A percentile compares a stretch with the other conserved stretches of the same genome.
Evolutionary conservation across 2,797 vertebrate species (phyloP).

Genomic region (Sebastiscus tertius): DNA sequence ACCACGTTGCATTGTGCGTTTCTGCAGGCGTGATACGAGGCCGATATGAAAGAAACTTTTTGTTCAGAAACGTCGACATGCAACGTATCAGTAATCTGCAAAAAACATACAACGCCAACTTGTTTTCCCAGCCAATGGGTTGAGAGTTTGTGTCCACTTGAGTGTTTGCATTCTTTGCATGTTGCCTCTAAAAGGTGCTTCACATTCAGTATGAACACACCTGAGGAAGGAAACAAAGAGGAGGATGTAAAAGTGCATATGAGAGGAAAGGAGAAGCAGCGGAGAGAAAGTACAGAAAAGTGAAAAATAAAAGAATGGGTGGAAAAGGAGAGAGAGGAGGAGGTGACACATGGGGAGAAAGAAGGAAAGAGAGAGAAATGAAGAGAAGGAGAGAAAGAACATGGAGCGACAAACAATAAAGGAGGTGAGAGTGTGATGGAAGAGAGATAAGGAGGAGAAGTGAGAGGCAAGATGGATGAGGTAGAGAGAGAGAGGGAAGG

Average conservation of each 20-base stretch:
- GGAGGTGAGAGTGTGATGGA: conserved; percentile 29
- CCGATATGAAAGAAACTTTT: too few species aligned
- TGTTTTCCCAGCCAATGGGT: too few species aligned
- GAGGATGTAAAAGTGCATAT: not conserved
- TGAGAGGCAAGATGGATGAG: conserved; percentile 24
- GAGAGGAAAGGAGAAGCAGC: not conserved
- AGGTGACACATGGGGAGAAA: not conserved
- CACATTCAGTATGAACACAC: not conserved
- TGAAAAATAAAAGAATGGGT: not conserved
- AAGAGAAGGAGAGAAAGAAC: not conserved
- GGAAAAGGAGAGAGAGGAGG: not conserved
- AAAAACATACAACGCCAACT: too few species aligned
- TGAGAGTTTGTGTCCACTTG: not conserved
- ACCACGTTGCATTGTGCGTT: too few species aligned
- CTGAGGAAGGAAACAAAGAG: not conserved
- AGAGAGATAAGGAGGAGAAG: conserved; percentile 3
- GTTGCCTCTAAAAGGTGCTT: not conserved
- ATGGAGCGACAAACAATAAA: not conserved
- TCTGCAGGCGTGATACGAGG: too few species aligned
- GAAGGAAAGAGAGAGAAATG: not conserved
- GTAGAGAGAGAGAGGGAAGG: not conserved
- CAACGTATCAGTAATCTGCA: too few species aligned
- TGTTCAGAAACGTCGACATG: too few species aligned
- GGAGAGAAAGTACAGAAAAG: not conserved
- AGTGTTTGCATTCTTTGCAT: not conserved